Evolutionary conservation across 2,888 invertebrate genomes (phyloP).

Genomic region (Crematogaster levior): DNA sequence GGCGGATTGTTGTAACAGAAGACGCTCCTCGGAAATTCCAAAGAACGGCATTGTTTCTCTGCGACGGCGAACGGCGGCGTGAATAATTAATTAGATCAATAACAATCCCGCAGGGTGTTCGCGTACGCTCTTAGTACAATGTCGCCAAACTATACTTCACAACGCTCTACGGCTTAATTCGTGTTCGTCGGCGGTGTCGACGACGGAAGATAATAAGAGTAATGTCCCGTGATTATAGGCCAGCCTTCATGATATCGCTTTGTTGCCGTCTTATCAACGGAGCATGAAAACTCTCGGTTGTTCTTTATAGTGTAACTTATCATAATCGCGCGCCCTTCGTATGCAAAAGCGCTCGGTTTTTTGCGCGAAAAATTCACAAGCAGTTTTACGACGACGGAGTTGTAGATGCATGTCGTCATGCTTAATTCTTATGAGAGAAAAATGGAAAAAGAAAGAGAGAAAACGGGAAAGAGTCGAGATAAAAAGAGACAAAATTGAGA

Average conservation of each 20-base stretch:
- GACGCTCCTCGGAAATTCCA: slow-evolving; percentile 34
- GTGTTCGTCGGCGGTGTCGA: slow-evolving; percentile 62
- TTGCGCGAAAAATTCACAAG: slow-evolving; percentile 38
- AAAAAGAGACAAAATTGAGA: not conserved
- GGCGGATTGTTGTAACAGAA: slow-evolving; percentile 15
- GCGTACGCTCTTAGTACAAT: slow-evolving; percentile 51
- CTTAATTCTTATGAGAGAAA: slow-evolving; percentile 11
- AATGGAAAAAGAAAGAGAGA: not conserved
- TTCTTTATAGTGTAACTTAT: slow-evolving; percentile 70
- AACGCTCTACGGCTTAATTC: slow-evolving; percentile 77
- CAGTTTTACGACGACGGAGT: slow-evolving; percentile 6
- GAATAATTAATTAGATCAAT: slow-evolving; percentile 69
- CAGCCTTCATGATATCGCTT: slow-evolving; percentile 72
- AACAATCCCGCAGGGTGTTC: slow-evolving; percentile 39
- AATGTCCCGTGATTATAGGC: slow-evolving; percentile 79
- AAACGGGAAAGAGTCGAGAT: not conserved
- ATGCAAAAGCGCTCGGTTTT: slow-evolving; percentile 40
- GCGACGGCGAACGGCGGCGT: slow-evolving; percentile 33
- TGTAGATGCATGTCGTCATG: slow-evolving; percentile 17
- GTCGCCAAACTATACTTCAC: slow-evolving; percentile 67
- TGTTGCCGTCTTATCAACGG: slow-evolving; percentile 66
- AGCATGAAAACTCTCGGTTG: slow-evolving; percentile 65
- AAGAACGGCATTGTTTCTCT: slow-evolving; percentile 42
- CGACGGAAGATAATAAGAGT: slow-evolving; percentile 78
- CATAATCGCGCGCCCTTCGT: slow-evolving; percentile 58